Base-by-base conservation (phyloP, 1,140 invertebrate species). In the Caenorhabditis briggsae region DNA sequence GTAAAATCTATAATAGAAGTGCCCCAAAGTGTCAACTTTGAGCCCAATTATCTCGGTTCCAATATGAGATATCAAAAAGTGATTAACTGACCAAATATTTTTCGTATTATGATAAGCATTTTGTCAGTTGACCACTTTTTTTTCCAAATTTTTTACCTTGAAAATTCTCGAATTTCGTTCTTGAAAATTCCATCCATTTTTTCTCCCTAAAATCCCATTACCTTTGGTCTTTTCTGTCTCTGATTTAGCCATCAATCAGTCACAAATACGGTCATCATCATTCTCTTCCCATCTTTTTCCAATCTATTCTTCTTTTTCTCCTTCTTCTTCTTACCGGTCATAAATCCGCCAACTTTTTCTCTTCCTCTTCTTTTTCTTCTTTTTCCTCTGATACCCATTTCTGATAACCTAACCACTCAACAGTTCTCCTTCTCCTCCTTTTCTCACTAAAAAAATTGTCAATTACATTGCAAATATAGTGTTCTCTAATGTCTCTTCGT, bases 391-490 rank as follows among this genome's bases (percentile, higher is more conserved):
- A 78, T 78, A 78, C 11, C 46, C 70, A 78, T 53, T 78, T 12
- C 59, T 25, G 11, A 23, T 33, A 25, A 12, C n/a, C n/a, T 6
- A 20, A 8, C 23, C 14, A 25, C 59, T 61, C n/a, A 50, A 50
- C 46, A 43, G n/a, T 23, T 43, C n/a, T 46, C 18, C 56, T 9
- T 43, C 14, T 46, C 50, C 46, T 48, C 50, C 46, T 48, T n/a
- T 20, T 14, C 14, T n/a, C 16, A 33, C 61, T 16, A 23, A 78
- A 78, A 78, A 78, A 78, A 78, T 78, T 78, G 70, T 78, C 70
- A 78, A 78, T 78, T 78, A 78, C 70, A 78, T 78, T 78, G 70
- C 70, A 78, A 78, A 78, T 78, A 78, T 78, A 23, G 46, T 33
- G 8, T 23, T 53, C 7, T 53, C 46, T 46, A 2, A 16, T 8